Evolutionary conservation across 2,888 invertebrate genomes (phyloP).

Genomic region (Dicyrtomina minuta): DNA sequence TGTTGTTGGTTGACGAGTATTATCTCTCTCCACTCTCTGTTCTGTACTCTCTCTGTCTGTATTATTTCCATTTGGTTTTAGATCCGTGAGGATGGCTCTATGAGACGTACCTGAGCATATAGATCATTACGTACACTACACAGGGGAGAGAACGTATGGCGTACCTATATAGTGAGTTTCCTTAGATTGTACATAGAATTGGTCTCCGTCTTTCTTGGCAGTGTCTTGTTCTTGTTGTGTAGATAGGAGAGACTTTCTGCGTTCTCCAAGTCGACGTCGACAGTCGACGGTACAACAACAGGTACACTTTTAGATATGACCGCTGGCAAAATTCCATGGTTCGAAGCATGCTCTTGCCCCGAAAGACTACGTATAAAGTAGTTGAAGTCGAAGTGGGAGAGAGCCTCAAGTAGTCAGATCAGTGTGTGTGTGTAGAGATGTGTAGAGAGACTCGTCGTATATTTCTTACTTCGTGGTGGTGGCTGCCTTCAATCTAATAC

Average conservation of each 20-base stretch:
- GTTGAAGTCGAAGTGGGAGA: conserved; percentile 7
- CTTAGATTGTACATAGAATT: neutral
- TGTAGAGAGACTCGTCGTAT: too few relatives aligned
- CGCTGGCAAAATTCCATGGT: conserved; percentile 51
- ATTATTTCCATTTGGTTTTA: too few relatives aligned
- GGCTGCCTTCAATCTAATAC: neutral
- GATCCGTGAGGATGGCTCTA: too few relatives aligned
- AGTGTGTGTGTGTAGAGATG: too few relatives aligned
- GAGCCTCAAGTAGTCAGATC: neutral
- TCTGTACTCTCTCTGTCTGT: neutral
- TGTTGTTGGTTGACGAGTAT: neutral
- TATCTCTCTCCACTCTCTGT: conserved; percentile 7
- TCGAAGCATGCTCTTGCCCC: conserved; percentile 32
- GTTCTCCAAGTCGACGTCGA: too few relatives aligned
- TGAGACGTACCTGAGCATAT: neutral
- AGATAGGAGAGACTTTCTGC: too few relatives aligned
- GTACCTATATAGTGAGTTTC: conserved; percentile 1
- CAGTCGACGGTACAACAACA: too few relatives aligned
- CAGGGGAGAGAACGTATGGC: neutral
- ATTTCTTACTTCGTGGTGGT: too few relatives aligned
- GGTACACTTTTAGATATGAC: conserved; percentile 46
- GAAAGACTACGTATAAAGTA: conserved; percentile 17
- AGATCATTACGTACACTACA: neutral
- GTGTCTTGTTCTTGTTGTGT: too few relatives aligned
- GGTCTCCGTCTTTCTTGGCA: neutral